Base-by-base conservation (phyloP, 2,888 invertebrate species). In the Drosophila leonis region DNA sequence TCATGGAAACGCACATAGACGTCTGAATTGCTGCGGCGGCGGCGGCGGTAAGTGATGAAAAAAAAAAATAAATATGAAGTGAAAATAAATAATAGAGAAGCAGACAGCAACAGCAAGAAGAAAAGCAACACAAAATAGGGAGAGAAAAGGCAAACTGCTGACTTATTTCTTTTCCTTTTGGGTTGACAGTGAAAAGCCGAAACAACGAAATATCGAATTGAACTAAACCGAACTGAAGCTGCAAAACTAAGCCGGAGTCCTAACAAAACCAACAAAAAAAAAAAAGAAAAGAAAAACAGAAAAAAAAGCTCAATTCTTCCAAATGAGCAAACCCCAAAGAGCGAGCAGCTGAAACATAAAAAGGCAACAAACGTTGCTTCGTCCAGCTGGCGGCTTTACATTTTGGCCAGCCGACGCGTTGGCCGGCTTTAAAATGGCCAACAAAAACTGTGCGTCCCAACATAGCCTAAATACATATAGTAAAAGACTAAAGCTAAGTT, bases 311-410 rank as follows among this genome's bases (percentile, higher is more conserved):
- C 46, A 83, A 75, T 83, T 86, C 73, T 86, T 88, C 78, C 86
- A 77, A 86, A 73, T 86, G 88, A 88, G 77, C 81, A 75, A 76
- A 68, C 72, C 69, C 70, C 52, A 71, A 67, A 46, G 35, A 35
- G n/a, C 35, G 12, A 20, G 29, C 44, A 46, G 27, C 59, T 46
- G 63, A 37, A 63, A 57, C 57, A 72, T 46, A 66, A 68, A 80
- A 66, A 57, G 61, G 48, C 64, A 57, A 64, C 24, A 64, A 66
- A 44, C 62, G 66, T 72, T 67, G 54, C 67, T 67, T 74, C 42
- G 54, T 52, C 62, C 72, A 71, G 72, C 18, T 65, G 65, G 37
- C 29, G 24, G 64, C 65, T 49, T 41, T 46, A 20, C 24, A 41
- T 61, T 60, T 69, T 20, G 76, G 57, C 73, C 57, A 57, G 37